These are phyloP conservation scores for Neomonachus schauinslandi DNA, from an alignment of 2,113 vertebrate genomes.

Conservation along the genomic window DNA sequence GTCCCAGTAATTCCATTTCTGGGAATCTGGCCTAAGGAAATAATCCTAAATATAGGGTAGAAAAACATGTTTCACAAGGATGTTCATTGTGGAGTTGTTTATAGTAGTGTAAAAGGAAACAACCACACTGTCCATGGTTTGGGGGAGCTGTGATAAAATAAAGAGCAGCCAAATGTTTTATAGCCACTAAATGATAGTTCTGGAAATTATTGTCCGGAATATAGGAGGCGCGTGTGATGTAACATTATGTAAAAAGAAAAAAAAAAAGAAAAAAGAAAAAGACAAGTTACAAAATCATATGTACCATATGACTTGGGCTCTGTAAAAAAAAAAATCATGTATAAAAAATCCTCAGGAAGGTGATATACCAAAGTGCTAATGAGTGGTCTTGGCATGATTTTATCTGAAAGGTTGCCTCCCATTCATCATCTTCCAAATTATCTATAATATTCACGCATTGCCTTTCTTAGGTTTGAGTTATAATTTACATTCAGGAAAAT, in stretches of 20 bases:
- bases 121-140: rapidly evolving
- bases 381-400: not conserved
- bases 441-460: not conserved
- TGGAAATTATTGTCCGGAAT: not conserved
- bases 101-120: not conserved
- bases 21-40: slow-evolving; percentile 79
- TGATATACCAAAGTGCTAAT: not conserved
- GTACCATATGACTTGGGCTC: not conserved
- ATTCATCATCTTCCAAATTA: not conserved
- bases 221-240: rapidly evolving
- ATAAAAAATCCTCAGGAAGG: not conserved
- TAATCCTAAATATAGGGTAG: slow-evolving; percentile 80
- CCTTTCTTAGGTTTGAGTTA: not conserved
- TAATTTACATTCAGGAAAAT: not conserved
- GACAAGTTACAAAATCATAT: too few relatives aligned
- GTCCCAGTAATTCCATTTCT: slow-evolving; percentile 77
- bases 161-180: too few relatives aligned
- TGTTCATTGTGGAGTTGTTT: slow-evolving; percentile 56
- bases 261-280: not conserved
- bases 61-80: slow-evolving; percentile 69
- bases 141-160: rapidly evolving
- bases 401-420: not conserved
- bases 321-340: not conserved
- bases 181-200: not conserved
- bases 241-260: too few relatives aligned